Evolutionary conservation across 2,113 vertebrate species (phyloP), one percentile per base, ranked within the genome.

Genomic region (Callorhinus ursinus): DNA sequence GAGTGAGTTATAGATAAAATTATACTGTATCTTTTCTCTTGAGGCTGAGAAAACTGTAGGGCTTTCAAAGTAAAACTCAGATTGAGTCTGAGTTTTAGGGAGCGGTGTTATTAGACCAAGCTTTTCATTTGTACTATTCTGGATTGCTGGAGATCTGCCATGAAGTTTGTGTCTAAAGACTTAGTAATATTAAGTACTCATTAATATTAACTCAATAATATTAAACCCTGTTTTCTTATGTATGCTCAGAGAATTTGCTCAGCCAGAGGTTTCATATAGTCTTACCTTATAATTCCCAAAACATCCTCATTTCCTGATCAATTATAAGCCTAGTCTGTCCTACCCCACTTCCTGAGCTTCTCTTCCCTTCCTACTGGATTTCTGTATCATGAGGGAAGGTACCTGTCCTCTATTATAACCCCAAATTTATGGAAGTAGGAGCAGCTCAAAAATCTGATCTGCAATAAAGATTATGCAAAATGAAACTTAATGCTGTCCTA

Each of bases 1-100:
- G 51, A 88, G 51, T 77, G 55, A 65, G 15, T 77, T 91, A 67
- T 31, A 88, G 84, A 88, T 82, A 88, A 80, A 93, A 76, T 46
- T 71, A 69, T 4, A n/a, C 7, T n/a, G 10, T 36, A 61, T 55
- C 22, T 49, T 59, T 89, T 61, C 31, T 83, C 81, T 76, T 84
- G n/a, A 57, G 74, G 33, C 42, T 86, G 36, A 89, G 14, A 72
- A 85, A 33, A 67, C 4, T 82, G 6, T 55, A 46, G 9, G n/a
- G 55, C 36, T 55, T 86, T 53, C 49, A 83, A 88, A 71, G 13
- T 39, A 46, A 13, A 51, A 9, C 3, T 42, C 7, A 51, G 12
- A 5, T 11, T 89, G 49, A 86, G 0, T 63, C 42, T 71, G 39
- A 53, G 10, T 76, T 80, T 92, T 12, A 26, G 9, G 13, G 24